Evolutionary conservation across 2,888 invertebrate species (phyloP).

Genomic region (Acrocyrtus sp.): DNA sequence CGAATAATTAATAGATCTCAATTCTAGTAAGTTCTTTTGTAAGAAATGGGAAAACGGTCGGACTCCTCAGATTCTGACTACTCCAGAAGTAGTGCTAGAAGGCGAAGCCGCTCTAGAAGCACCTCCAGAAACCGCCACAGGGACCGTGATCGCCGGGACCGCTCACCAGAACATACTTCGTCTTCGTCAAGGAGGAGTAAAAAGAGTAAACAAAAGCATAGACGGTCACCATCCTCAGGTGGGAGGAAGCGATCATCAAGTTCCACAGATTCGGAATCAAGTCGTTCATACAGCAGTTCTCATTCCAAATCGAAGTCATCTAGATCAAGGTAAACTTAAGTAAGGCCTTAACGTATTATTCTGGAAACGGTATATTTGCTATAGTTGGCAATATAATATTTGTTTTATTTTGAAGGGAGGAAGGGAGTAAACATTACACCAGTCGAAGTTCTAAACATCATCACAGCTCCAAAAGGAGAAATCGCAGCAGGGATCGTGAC

Average conservation of each 20-base stretch:
- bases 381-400: conserved; percentile 1
- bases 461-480: conserved; percentile 36
- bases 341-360: not conserved
- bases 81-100: conserved; percentile 22
- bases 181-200: conserved; percentile 19
- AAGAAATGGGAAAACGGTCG: conserved; percentile 36
- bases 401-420: too few relatives aligned
- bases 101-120: conserved; percentile 25
- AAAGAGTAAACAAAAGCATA: conserved; percentile 27
- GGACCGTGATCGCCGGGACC: conserved; percentile 25
- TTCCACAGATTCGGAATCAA: conserved; percentile 13
- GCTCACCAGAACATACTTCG: not conserved
- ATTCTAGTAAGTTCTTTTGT: too few relatives aligned
- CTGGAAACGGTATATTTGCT: not conserved
- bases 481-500: conserved; percentile 23
- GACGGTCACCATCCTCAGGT: conserved; percentile 32
- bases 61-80: conserved; percentile 41
- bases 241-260: conserved; percentile 4
- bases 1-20: too few relatives aligned
- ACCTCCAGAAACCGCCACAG: conserved; percentile 25
- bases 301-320: conserved; percentile 18
- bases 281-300: conserved; percentile 24
- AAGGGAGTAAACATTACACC: too few relatives aligned
- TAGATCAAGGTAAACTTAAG: conserved; percentile 22
- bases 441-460: conserved; percentile 18